phyloP scores from a whole-genome alignment of 2,113 vertebrate genomes.

The Engraulis encrasicolus region DNA sequence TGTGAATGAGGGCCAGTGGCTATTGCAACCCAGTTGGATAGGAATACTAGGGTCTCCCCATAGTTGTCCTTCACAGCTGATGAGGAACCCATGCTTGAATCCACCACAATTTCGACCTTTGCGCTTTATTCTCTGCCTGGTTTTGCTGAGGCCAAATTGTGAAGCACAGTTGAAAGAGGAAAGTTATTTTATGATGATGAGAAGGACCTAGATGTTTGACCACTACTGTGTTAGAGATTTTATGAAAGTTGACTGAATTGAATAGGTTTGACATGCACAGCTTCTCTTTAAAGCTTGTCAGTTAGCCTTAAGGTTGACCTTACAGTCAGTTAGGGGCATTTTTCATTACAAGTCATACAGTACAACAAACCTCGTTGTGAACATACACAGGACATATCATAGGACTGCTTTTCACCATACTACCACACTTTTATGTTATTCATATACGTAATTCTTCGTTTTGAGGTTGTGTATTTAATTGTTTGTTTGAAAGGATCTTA shows the following conservation, averaged over 20 bases:
- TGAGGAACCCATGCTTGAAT: not conserved
- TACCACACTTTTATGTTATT: slow-evolving; percentile 9
- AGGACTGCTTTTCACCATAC: not conserved
- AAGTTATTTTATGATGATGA: not conserved
- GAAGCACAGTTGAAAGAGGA: not conserved
- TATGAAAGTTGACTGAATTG: not conserved
- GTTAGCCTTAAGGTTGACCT: not conserved
- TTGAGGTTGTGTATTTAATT: slow-evolving; percentile 4
- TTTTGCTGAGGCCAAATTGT: not conserved
- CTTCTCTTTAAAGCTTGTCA: not conserved
- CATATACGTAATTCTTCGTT: not conserved
- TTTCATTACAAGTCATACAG: not conserved
- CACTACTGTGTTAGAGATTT: slow-evolving; percentile 8
- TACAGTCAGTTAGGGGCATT: not conserved
- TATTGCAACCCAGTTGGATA: not conserved
- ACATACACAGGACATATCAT: not conserved
- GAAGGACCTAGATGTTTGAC: not conserved
- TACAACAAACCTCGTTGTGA: not conserved
- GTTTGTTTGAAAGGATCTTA: slow-evolving; percentile 44
- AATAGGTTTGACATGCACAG: not conserved
- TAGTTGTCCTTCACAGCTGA: not conserved
- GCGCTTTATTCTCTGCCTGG: not conserved
- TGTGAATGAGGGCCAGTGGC: not conserved
- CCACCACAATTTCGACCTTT: not conserved
- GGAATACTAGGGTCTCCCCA: not conserved